Conservation (phyloP, 2,797 vertebrate species). For the Forpus xanthops region DNA sequence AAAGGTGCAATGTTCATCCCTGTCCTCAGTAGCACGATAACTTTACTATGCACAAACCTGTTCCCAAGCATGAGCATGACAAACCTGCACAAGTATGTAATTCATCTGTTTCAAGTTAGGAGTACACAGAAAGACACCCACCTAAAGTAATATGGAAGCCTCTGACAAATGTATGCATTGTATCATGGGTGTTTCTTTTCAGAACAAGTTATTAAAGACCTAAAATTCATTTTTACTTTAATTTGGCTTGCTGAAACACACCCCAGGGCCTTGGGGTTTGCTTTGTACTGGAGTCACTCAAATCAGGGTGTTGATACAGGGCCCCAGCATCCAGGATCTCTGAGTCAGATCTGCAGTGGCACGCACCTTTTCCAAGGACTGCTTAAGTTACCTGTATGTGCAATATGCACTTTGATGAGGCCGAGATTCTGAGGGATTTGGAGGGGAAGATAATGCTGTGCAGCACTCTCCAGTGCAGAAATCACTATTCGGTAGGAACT, state of each 20-base stretch:
- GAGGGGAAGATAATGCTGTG: background rate
- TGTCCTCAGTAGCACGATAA: background rate
- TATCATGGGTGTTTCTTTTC: fast-evolving
- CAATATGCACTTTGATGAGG: fast-evolving
- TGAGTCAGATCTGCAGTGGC: background rate
- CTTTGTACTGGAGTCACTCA: background rate
- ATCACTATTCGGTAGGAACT: background rate
- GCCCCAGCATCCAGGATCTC: background rate
- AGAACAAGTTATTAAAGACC: background rate
- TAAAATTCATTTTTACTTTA: background rate
- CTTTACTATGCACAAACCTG: background rate
- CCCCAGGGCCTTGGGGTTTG: background rate
- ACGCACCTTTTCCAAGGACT: fast-evolving
- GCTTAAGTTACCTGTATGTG: too few species aligned
- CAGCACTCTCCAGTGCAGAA: background rate
- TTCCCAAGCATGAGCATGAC: background rate
- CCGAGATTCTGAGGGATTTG: background rate
- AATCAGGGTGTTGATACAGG: too few species aligned
- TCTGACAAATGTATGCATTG: background rate
- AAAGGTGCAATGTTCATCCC: background rate
- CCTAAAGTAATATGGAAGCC: background rate
- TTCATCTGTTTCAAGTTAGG: background rate
- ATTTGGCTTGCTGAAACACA: background rate
- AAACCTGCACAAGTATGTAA: background rate
- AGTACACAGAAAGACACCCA: background rate